Evolutionary conservation across 2,888 invertebrate genomes (phyloP).

Genomic region (Alentia gelatinosa): DNA sequence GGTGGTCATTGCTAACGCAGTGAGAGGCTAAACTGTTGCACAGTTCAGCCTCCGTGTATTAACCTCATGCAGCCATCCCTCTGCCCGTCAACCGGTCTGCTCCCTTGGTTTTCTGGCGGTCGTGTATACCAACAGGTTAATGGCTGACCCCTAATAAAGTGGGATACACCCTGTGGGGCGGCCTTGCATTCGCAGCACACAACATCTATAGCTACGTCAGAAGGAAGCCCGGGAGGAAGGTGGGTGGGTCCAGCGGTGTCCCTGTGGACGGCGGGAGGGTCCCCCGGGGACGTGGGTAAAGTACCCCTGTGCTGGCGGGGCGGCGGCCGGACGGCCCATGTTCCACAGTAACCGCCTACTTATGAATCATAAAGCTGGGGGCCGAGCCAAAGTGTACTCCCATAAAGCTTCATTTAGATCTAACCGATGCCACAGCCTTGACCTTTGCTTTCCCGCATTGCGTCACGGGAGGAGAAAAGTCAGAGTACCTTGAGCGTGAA

Average conservation of each 20-base stretch:
- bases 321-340: neutral
- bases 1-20: too few species aligned
- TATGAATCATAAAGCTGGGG: conserved; percentile 8
- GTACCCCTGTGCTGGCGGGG: neutral
- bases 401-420: conserved; percentile 6
- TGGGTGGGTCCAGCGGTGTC: neutral
- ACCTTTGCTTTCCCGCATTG: neutral
- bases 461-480: too few species aligned
- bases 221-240: neutral
- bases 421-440: neutral
- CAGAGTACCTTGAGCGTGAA: too few species aligned
- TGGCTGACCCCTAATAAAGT: neutral
- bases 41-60: too few species aligned
- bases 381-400: neutral
- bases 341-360: neutral
- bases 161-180: neutral
- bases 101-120: too few species aligned
- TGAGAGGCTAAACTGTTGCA: too few species aligned
- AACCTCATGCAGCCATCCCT: too few species aligned
- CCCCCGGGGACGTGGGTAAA: neutral
- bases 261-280: neutral
- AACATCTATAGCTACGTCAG: neutral
- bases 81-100: too few species aligned
- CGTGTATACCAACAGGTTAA: neutral
- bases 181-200: neutral